These are phyloP conservation scores for Boulengeromyrus knoepffleri DNA, from an alignment of 2,113 vertebrate species.

Conservation along the genomic window DNA sequence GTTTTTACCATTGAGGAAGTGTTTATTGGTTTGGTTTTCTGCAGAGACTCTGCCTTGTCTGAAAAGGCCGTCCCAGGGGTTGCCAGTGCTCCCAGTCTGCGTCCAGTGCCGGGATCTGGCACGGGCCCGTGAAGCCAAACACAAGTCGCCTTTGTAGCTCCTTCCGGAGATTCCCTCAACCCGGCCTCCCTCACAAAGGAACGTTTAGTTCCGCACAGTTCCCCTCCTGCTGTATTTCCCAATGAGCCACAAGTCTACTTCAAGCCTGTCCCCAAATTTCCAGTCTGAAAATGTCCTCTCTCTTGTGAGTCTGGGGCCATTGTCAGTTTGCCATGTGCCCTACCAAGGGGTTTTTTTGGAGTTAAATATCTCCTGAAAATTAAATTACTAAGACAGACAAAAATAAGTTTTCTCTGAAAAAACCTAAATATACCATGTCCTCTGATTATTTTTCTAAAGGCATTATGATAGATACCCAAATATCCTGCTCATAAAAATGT, in stretches of 20 bases:
- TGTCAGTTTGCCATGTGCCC: not conserved
- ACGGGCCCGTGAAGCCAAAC: not conserved
- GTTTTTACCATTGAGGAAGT: not conserved
- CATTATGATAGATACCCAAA: not conserved
- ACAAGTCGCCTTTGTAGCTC: constrained; percentile 20
- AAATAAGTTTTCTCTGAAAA: not conserved
- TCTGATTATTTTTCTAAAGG: not conserved
- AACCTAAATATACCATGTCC: not conserved
- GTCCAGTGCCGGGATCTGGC: constrained; percentile 9
- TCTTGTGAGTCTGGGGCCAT: not conserved
- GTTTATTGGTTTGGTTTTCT: constrained; percentile 1
- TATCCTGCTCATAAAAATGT: not conserved
- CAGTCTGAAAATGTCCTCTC: not conserved
- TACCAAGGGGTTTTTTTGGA: not conserved
- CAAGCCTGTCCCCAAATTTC: not conserved
- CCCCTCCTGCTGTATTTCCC: constrained; percentile 4
- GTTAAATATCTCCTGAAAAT: not conserved
- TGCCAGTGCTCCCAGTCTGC: not conserved
- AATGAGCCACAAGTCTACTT: not conserved
- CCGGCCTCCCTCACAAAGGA: constrained; percentile 19
- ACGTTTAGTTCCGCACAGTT: not conserved
- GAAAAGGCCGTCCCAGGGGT: not conserved
- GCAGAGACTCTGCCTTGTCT: constrained; percentile 1
- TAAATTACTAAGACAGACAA: not conserved
- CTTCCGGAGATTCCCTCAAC: constrained; percentile 12